Evolutionary conservation across 2,888 invertebrate genomes (phyloP), one percentile per base, ranked within the genome.

Genomic region (Lymantria dispar): DNA sequence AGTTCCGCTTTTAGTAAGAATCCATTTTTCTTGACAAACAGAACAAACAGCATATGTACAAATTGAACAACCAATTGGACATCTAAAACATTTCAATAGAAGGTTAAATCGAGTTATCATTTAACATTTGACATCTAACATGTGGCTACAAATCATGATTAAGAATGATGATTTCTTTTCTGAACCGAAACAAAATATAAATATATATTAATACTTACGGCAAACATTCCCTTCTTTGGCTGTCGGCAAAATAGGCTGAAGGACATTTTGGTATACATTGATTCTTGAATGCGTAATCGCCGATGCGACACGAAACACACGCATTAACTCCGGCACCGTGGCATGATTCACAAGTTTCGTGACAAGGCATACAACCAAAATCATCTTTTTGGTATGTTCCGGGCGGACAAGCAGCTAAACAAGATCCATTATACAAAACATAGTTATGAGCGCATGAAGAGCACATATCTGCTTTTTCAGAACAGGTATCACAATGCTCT

Each of bases 361-460:
- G 95, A 74, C 97, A 97, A 10, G 94, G 92, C 60, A 94, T 92
- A 81, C 97, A 97, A 73, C 95, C 95, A 82, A 96, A 96, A 80
- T 97, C 96, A 76, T 97, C 96, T 40, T 96, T 96, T 87, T 97
- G 97, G 80, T 94, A 97, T 44, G 96, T 97, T 70, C 95, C 94
- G 11, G 93, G 81, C 0, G 97, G 97, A 87, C 98, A 98, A 0
- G 96, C 93, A 3, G 97, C 96, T 76, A 96, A 93, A 85, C 98
- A 98, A 70, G 95, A 95, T 70, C 95, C 95, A 67, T 96, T 95
- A 78, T 95, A 95, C 75, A 97, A 93, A 50, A 97, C 96, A 62
- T 98, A 93, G 78, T 96, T 96, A 80, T 97, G 97, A 70, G 96
- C 96, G 78, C 98, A 98, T 56, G 96, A 96, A 12, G 96, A 95